These are phyloP conservation scores for Cheilosia scutellata DNA, from an alignment of 2,888 invertebrate species.

Conservation along the genomic window DNA sequence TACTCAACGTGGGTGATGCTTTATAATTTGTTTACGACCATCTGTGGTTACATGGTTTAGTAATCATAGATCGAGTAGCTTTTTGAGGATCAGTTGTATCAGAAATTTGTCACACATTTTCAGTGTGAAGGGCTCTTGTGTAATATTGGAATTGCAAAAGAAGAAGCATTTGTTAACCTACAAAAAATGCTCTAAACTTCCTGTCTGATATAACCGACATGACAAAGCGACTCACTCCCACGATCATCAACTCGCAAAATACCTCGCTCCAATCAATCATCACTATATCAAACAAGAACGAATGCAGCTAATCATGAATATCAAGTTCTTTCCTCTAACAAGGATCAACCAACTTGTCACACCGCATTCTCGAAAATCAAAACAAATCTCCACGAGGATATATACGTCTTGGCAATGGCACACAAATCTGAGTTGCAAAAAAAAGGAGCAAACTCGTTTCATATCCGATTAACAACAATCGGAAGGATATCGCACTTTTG, in stretches of 20 bases:
- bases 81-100: no score
- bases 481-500: slow-evolving; percentile 66
- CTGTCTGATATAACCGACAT: not conserved
- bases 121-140: no score
- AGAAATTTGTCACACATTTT: no score
- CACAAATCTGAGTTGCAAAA: not conserved
- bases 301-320: slow-evolving; percentile 22
- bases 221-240: not conserved
- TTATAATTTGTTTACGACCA: no score
- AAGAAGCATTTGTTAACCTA: no score
- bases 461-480: slow-evolving; percentile 33
- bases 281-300: slow-evolving; percentile 2
- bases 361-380: slow-evolving; percentile 60
- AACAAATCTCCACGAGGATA: slow-evolving; percentile 51
- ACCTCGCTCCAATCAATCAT: not conserved
- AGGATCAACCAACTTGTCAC: slow-evolving; percentile 58
- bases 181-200: no score
- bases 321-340: slow-evolving; percentile 36
- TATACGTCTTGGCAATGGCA: slow-evolving; percentile 7
- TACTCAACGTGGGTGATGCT: no score
- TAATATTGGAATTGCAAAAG: no score
- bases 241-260: not conserved
- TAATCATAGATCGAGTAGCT: no score
- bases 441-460: slow-evolving; percentile 57
- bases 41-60: no score